Evolutionary conservation across 2,888 invertebrate genomes (phyloP).

Genomic region (Villa cingulata): DNA sequence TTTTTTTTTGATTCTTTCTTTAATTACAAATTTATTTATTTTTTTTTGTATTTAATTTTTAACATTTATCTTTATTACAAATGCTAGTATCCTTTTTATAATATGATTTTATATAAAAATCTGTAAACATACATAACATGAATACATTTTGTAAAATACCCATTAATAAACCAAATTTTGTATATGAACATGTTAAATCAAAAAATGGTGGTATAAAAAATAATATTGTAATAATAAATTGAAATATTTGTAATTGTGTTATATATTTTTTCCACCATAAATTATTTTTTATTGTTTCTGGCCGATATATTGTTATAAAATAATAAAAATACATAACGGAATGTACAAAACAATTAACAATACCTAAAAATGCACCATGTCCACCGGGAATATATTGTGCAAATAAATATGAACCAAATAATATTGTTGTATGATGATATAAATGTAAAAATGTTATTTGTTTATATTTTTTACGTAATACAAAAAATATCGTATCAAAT

Average conservation of each 20-base stretch:
- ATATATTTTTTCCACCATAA: constrained; percentile 70
- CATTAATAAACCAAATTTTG: background rate
- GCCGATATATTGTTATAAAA: constrained; percentile 53
- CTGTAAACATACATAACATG: background rate
- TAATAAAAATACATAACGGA: constrained; percentile 68
- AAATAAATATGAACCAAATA: constrained; percentile 44
- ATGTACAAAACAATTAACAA: constrained; percentile 60
- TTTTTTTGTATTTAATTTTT: background rate
- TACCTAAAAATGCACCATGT: constrained; percentile 47
- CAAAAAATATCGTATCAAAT: constrained; percentile 51
- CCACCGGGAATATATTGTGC: constrained; percentile 48
- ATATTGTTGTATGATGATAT: constrained; percentile 61
- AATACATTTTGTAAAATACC: background rate
- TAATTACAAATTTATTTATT: too few relatives aligned
- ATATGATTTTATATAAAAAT: background rate
- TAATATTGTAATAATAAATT: constrained; percentile 5
- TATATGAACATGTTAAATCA: background rate
- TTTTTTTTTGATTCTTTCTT: too few relatives aligned
- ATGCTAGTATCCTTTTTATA: background rate
- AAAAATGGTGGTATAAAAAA: background rate
- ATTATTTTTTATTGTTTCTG: constrained; percentile 51
- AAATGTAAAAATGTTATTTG: constrained; percentile 54
- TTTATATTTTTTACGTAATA: constrained; percentile 48
- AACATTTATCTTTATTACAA: too few relatives aligned
- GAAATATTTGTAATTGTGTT: constrained; percentile 61